Percentiles rank a stretch among this genome's conserved stretches.
Evolutionary conservation across 1,140 invertebrate genomes (phyloP).

Genomic region (Pomphorhynchus laevis): DNA sequence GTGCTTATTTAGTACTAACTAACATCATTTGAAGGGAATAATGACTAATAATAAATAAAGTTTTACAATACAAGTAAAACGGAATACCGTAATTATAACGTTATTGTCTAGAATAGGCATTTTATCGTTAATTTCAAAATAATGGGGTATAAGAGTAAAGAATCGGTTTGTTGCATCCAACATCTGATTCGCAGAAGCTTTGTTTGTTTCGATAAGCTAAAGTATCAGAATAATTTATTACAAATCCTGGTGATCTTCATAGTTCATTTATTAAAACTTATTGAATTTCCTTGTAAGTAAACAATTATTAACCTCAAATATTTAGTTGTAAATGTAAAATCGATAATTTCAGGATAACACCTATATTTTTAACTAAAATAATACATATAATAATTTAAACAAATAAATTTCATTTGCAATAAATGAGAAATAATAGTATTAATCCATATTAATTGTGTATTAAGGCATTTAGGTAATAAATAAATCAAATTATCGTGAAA

Average conservation of each 20-base stretch:
- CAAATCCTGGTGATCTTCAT: too few relatives aligned
- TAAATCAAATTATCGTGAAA: too few relatives aligned
- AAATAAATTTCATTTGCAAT: too few relatives aligned
- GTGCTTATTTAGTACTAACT: slow-evolving; percentile 13
- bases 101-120: slow-evolving; percentile 38
- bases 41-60: not conserved
- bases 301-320: too few relatives aligned
- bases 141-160: slow-evolving; percentile 68
- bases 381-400: too few relatives aligned
- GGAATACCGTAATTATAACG: slow-evolving; percentile 32
- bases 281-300: too few relatives aligned
- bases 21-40: not conserved
- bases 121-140: slow-evolving; percentile 41
- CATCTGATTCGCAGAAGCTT: slow-evolving; percentile 25
- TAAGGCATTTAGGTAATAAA: too few relatives aligned
- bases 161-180: slow-evolving; percentile 56
- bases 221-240: slow-evolving; percentile 5
- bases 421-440: too few relatives aligned
- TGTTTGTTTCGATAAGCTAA: slow-evolving; percentile 16
- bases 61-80: not conserved
- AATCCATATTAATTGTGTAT: too few relatives aligned
- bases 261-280: slow-evolving; percentile 1
- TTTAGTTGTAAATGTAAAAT: not conserved
- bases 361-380: too few relatives aligned
- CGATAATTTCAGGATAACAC: too few relatives aligned